Evolutionary conservation across 2,797 vertebrate species (phyloP).

Genomic region (Sebastolobus alascanus): DNA sequence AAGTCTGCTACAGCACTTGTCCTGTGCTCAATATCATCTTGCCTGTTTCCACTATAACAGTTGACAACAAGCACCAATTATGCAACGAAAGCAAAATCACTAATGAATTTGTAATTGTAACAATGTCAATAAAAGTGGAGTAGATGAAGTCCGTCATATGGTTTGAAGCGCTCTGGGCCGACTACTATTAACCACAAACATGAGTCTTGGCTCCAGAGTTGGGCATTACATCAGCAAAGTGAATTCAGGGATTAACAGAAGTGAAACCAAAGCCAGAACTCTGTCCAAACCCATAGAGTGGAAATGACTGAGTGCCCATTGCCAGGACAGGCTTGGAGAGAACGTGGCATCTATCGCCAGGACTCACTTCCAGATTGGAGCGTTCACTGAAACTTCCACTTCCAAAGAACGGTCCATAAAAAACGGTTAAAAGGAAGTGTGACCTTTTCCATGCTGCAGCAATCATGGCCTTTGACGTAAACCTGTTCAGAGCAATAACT

Average conservation of each 20-base stretch:
- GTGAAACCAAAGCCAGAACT: slow-evolving; percentile 30
- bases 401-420: neutral
- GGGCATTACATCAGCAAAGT: slow-evolving; percentile 25
- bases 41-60: neutral
- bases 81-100: neutral
- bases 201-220: slow-evolving; percentile 12
- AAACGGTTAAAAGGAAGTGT: neutral
- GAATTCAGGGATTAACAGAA: slow-evolving; percentile 25
- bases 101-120: neutral
- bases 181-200: slow-evolving; percentile 30
- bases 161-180: slow-evolving; percentile 5
- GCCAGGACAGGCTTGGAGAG: neutral
- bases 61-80: neutral
- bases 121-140: neutral
- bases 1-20: neutral
- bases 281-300: slow-evolving; percentile 23
- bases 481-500: neutral
- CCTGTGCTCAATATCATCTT: neutral
- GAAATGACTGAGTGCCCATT: slow-evolving; percentile 16
- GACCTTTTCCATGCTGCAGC: neutral
- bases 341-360: neutral
- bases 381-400: neutral
- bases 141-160: neutral
- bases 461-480: neutral
- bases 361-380: neutral